phyloP scores from a whole-genome alignment of 2,888 invertebrate species.

The Poecilus cupreus region DNA sequence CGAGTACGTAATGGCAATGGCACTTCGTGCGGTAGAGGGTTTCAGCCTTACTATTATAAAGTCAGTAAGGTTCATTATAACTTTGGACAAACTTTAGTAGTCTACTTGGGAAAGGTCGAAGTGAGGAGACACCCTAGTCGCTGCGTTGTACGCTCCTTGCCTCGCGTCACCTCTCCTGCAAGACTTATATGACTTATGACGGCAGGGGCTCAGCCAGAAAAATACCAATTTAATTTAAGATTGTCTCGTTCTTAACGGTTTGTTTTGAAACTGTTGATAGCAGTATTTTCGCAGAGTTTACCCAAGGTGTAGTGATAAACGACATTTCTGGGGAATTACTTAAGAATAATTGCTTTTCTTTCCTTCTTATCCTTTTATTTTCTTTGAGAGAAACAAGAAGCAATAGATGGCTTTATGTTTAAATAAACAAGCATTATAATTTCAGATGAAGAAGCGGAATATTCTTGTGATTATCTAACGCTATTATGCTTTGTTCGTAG shows the following conservation, averaged over 20 bases:
- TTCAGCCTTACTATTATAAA: no score
- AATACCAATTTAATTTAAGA: constrained; percentile 68
- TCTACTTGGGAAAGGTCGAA: no score
- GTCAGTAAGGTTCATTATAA: no score
- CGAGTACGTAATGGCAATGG: no score
- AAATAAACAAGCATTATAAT: constrained; percentile 18
- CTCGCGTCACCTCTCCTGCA: no score
- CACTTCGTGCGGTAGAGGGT: no score
- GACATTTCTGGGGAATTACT: constrained; percentile 46
- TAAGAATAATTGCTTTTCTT: constrained; percentile 44
- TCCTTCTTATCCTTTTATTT: constrained; percentile 28
- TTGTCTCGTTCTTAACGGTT: constrained; percentile 48
- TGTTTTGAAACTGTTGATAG: constrained; percentile 51
- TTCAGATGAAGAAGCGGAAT: background rate
- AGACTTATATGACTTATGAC: constrained; percentile 67
- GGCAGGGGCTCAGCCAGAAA: constrained; percentile 62
- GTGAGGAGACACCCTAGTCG: no score
- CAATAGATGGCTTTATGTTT: constrained; percentile 28
- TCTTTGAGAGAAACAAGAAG: background rate
- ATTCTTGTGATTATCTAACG: background rate
- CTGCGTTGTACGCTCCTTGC: background rate
- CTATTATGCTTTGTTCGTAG: background rate
- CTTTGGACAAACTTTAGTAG: no score
- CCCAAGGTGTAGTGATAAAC: constrained; percentile 43
- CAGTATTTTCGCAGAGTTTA: constrained; percentile 14